phyloP scores from a whole-genome alignment of 2,113 vertebrate species.

The Bolborhynchus lineola region DNA sequence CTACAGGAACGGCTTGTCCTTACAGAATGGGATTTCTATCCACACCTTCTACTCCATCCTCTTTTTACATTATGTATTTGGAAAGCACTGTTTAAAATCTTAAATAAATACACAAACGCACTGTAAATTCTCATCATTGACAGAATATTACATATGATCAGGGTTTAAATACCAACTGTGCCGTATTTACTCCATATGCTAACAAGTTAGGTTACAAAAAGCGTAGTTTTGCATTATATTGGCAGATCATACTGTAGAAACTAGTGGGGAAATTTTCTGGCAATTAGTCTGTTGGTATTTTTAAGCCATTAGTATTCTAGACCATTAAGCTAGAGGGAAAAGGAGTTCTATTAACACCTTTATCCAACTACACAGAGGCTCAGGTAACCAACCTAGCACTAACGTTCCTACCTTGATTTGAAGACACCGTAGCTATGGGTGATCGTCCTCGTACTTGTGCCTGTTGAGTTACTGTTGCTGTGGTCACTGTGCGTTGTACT shows the following conservation, averaged over 20 bases:
- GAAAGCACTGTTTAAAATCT: conserved; percentile 42
- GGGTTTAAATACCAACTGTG: conserved; percentile 23
- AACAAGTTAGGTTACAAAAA: conserved; percentile 27
- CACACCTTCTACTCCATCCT: conserved; percentile 14
- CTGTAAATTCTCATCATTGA: not conserved
- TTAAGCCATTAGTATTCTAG: conserved; percentile 53
- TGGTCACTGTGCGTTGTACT: conserved; percentile 70
- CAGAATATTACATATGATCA: not conserved
- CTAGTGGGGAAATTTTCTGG: not conserved
- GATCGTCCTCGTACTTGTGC: conserved; percentile 82
- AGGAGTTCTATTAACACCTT: not conserved
- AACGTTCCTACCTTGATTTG: conserved; percentile 80
- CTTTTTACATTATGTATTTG: conserved; percentile 27
- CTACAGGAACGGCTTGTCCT: conserved; percentile 44
- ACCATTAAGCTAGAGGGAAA: not conserved
- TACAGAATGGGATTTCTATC: conserved; percentile 45
- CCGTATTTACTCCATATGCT: not conserved
- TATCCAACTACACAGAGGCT: not conserved
- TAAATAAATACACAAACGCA: conserved; percentile 33
- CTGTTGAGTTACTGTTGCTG: conserved; percentile 69
- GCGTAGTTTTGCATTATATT: not conserved
- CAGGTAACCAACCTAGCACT: not conserved
- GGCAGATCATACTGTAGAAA: not conserved
- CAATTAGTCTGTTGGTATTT: conserved; percentile 42
- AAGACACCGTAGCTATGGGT: conserved; percentile 75